phyloP scores from a whole-genome alignment of 2,888 invertebrate species.

The Shargacucullia verbasci region DNA sequence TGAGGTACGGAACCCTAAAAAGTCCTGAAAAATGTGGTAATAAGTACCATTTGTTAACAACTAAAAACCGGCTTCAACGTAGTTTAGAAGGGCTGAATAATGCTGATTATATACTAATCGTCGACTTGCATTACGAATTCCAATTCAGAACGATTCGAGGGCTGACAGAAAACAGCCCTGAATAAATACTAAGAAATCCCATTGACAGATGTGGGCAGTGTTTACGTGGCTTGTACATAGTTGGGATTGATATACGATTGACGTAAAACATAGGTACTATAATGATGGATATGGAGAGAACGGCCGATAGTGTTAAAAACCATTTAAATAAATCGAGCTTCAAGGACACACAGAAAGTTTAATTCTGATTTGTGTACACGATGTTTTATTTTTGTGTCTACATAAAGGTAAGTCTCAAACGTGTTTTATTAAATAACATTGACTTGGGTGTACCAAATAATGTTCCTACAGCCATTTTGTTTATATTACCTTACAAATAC shows the following conservation, averaged over 20 bases:
- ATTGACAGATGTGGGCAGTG: constrained; percentile 14
- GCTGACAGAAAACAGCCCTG: constrained; percentile 31
- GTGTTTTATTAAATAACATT: constrained; percentile 65
- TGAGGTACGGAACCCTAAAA: too few relatives aligned
- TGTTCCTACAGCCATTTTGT: constrained; percentile 60
- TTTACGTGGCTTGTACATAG: constrained; percentile 30
- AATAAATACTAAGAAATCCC: constrained; percentile 36
- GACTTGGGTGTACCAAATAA: constrained; percentile 62
- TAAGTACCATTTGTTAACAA: too few relatives aligned
- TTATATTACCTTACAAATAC: constrained; percentile 66
- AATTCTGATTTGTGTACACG: not conserved
- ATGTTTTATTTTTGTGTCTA: constrained; percentile 24
- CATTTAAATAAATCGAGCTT: constrained; percentile 17
- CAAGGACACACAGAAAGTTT: constrained; percentile 13
- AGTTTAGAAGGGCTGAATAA: too few relatives aligned
- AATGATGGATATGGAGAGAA: constrained; percentile 27
- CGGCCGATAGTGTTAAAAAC: constrained; percentile 16
- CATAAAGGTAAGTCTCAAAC: constrained; percentile 54
- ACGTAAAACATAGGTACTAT: constrained; percentile 17
- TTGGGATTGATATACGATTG: constrained; percentile 27
- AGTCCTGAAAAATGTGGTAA: too few relatives aligned
- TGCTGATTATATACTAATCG: constrained; percentile 15
- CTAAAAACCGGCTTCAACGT: too few relatives aligned
- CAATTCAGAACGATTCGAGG: constrained; percentile 24
- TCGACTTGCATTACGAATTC: not conserved